A percentile compares a stretch with the other conserved stretches of the same genome.
These are phyloP conservation scores for Chelidonichthys spinosus DNA, from an alignment of 2,797 vertebrate species.

Conservation along the genomic window DNA sequence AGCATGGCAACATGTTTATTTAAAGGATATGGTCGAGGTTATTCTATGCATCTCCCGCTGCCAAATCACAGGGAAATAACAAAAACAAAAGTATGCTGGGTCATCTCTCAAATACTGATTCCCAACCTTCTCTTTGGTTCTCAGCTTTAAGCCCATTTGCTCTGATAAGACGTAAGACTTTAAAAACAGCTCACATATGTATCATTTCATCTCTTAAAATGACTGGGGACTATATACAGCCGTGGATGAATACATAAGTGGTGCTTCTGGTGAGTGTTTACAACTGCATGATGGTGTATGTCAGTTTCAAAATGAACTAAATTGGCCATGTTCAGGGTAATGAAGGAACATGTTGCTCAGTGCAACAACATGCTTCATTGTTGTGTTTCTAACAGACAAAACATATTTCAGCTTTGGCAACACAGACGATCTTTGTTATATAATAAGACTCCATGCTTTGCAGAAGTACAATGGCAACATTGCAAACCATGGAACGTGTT, in stretches of 20 bases:
- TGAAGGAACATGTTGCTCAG: neutral
- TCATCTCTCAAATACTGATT: constrained; percentile 8
- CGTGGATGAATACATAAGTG: neutral
- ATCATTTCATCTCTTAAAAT: neutral
- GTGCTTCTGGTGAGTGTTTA: constrained; percentile 8
- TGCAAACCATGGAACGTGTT: too few relatives aligned
- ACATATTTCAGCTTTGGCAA: neutral
- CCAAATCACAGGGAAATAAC: constrained; percentile 2
- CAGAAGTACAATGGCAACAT: too few relatives aligned
- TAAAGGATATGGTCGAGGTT: constrained; percentile 7
- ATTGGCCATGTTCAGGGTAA: neutral
- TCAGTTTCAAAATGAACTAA: neutral
- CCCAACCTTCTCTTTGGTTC: neutral
- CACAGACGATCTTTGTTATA: too few relatives aligned
- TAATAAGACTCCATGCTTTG: too few relatives aligned
- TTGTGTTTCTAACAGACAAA: neutral
- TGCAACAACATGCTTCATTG: neutral
- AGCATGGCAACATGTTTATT: constrained; percentile 19
- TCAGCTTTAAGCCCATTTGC: neutral
- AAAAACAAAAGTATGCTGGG: constrained; percentile 1
- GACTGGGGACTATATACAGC: neutral
- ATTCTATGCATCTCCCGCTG: neutral
- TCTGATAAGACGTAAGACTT: neutral
- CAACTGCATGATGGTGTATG: neutral
- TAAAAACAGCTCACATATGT: constrained; percentile 1